These are phyloP conservation scores for Papilio aristodemus DNA, from an alignment of 1,140 invertebrate genomes.

Conservation along the genomic window DNA sequence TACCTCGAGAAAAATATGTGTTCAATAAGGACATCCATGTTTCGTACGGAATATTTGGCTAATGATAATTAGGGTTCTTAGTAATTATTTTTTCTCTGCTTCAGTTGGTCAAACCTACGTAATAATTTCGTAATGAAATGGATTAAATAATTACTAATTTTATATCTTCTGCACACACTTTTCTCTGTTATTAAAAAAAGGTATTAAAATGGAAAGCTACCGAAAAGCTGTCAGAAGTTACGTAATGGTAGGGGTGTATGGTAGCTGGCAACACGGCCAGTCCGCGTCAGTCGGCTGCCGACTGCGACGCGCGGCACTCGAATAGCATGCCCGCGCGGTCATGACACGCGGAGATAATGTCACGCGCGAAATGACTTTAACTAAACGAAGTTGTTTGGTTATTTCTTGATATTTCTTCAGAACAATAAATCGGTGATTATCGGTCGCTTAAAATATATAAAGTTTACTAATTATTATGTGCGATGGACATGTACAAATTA, in stretches of 20 bases:
- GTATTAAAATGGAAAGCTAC: constrained; percentile 4
- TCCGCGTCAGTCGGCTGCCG: constrained; percentile 61
- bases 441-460: constrained; percentile 4
- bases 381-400: constrained; percentile 33
- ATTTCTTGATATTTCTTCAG: constrained; percentile 31
- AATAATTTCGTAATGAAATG: background rate
- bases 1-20: constrained; percentile 13
- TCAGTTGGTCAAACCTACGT: background rate
- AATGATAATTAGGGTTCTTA: background rate
- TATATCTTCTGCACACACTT: no score
- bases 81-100: no score
- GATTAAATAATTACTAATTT: no score
- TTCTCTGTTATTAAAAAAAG: background rate
- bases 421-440: constrained; percentile 17
- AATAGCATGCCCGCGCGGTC: constrained; percentile 52
- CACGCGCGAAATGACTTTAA: constrained; percentile 62
- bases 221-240: constrained; percentile 40
- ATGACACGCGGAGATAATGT: constrained; percentile 46
- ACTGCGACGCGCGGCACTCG: constrained; percentile 52
- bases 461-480: background rate
- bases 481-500: constrained; percentile 16
- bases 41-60: background rate
- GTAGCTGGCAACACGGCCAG: constrained; percentile 43
- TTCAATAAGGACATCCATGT: constrained; percentile 31
- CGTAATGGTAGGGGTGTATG: constrained; percentile 44